Evolutionary conservation across 2,113 vertebrate species (phyloP).

Genomic region (Laterallus jamaicensis): DNA sequence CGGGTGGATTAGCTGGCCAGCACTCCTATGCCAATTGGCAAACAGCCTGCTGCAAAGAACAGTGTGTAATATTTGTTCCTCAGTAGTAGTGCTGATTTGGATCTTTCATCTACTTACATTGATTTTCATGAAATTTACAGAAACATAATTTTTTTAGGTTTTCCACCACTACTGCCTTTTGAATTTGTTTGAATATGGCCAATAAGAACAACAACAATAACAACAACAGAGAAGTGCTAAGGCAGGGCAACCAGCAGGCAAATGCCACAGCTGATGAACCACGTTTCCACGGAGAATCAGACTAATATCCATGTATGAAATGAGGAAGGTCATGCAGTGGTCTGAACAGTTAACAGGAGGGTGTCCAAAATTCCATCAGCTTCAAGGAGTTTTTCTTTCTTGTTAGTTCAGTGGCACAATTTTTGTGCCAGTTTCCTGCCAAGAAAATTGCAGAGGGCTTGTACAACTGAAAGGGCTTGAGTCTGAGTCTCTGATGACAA

Average conservation of each 20-base stretch:
- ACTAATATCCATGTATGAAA: background rate
- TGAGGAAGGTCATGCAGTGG: background rate
- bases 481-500: conserved; percentile 45
- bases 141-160: background rate
- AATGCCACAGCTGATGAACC: background rate
- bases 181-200: background rate
- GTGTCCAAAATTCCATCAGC: conserved; percentile 17
- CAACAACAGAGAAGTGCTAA: background rate
- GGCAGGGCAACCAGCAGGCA: background rate
- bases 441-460: conserved; percentile 62
- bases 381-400: conserved; percentile 32
- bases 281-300: background rate
- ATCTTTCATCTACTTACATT: background rate
- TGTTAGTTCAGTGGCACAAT: conserved; percentile 55
- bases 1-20: background rate
- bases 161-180: background rate
- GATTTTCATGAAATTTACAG: background rate
- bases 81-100: background rate
- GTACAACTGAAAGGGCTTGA: conserved; percentile 29
- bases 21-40: background rate
- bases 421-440: conserved; percentile 58
- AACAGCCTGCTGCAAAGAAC: background rate
- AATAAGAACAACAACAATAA: background rate
- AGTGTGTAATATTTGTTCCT: background rate
- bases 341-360: conserved; percentile 28